These are phyloP conservation scores for Tauraco hartlaubi DNA, from an alignment of 2,797 vertebrate genomes.

Conservation along the genomic window DNA sequence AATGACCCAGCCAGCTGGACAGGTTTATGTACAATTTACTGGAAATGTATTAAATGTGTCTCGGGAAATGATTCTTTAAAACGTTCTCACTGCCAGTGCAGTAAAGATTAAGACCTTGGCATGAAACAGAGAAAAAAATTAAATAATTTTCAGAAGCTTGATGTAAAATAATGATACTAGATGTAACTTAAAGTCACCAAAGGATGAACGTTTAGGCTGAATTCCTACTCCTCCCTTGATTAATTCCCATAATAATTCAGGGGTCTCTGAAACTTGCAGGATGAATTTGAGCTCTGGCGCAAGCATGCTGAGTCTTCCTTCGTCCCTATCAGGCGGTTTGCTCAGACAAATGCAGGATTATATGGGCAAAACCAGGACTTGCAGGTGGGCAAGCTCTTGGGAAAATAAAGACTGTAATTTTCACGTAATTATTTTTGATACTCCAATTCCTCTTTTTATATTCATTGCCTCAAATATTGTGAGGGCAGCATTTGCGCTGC, in stretches of 20 bases:
- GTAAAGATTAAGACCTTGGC: slow-evolving; percentile 78
- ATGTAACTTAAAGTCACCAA: slow-evolving; percentile 35
- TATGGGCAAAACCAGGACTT: background rate
- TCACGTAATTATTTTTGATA: slow-evolving; percentile 39
- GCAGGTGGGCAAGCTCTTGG: slow-evolving; percentile 51
- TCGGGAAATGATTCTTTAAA: slow-evolving; percentile 85
- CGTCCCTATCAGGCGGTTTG: background rate
- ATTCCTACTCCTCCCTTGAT: slow-evolving; percentile 3
- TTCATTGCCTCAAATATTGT: slow-evolving; percentile 15
- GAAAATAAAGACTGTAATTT: slow-evolving; percentile 47
- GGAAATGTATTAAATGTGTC: slow-evolving; percentile 81
- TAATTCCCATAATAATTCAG: slow-evolving; percentile 38
- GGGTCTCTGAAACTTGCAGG: background rate
- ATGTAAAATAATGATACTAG: slow-evolving; percentile 50
- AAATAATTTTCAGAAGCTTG: slow-evolving; percentile 72
- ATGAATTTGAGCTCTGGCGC: slow-evolving; percentile 24
- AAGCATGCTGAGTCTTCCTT: background rate
- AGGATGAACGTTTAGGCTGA: slow-evolving; percentile 5
- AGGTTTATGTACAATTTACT: slow-evolving; percentile 79
- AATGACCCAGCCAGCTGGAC: slow-evolving; percentile 78
- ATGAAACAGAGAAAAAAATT: slow-evolving; percentile 68
- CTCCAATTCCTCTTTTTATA: background rate
- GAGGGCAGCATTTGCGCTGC: background rate
- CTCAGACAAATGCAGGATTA: slow-evolving; percentile 34
- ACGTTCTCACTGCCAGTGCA: slow-evolving; percentile 74